Base-by-base conservation (phyloP, 2,888 invertebrate genomes). In the Drosophila prolongata region DNA sequence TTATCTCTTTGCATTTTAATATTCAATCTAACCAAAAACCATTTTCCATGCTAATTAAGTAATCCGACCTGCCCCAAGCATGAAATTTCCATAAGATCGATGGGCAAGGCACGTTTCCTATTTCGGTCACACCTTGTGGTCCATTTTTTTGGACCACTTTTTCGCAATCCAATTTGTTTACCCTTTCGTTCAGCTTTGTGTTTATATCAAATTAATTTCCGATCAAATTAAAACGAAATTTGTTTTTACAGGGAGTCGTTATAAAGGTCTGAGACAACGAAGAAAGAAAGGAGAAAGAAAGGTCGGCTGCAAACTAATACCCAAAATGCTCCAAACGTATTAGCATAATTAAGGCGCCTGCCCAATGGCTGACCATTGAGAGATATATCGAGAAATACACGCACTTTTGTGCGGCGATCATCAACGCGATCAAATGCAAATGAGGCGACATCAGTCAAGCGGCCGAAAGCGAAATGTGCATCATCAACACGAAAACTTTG, bases 291-390 rank as follows among this genome's bases (percentile, higher is more conserved):
- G 44, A 19, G 19, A 49, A 56, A 61, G 53, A 73, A 54, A 73
- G 62, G 34, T 19, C 53, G 57, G 11, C 35, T 43, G 40, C 50
- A 42, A 54, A 27, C 8, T 27, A 44, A 54, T 38, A 69, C 38
- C 52, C 73, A 47, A 30, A 30, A 69, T 77, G 70, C 56, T 52
- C 65, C 37, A 60, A 53, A 68, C 58, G 74, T 68, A 80, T 88
- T 82, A 82, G 55, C 84, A 85, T 85, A 85, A 85, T 87, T 80
- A 79, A 75, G 80, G 60, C 66, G 75, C 76, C 75, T 78, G 59
- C 79, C 75, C 77, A 77, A 73, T 77, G 74, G 76, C 75, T 71
- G 76, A 71, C 66, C 72, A 81, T 80, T 79, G 80, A 76, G 79
- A 80, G 76, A 67, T 43, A 37, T 54, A 70, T 14, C 42, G 35